These are phyloP conservation scores for Epiblema foenella DNA, from an alignment of 2,888 invertebrate species.

Conservation along the genomic window DNA sequence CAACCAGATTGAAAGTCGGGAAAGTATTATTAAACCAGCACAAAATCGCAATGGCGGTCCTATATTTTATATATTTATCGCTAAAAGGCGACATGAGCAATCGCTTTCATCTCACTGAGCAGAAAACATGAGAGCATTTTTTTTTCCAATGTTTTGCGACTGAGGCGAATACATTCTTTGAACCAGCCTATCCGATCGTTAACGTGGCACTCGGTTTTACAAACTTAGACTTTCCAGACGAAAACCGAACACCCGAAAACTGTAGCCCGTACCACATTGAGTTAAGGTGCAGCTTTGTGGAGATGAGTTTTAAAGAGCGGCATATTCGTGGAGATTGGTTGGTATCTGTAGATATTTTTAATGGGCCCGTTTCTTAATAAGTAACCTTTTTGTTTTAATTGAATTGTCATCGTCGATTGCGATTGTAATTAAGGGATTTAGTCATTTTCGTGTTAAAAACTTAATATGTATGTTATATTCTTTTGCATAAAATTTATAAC, in stretches of 20 bases:
- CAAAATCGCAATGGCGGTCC: not conserved
- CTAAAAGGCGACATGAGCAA: conserved; percentile 53
- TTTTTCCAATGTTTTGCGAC: conserved; percentile 63
- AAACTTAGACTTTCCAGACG: conserved; percentile 21
- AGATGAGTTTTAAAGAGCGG: not conserved
- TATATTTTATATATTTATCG: conserved; percentile 31
- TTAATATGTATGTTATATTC: not conserved
- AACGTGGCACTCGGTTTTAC: conserved; percentile 51
- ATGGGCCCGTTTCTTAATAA: conserved; percentile 38
- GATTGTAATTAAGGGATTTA: not conserved
- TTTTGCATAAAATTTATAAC: not conserved
- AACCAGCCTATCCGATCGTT: conserved; percentile 67
- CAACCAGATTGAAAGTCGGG: too few relatives aligned
- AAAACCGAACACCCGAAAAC: conserved; percentile 8
- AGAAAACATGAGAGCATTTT: conserved; percentile 57
- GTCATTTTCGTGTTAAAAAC: not conserved
- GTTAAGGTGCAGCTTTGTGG: conserved; percentile 6
- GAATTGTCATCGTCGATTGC: conserved; percentile 21
- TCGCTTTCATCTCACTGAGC: conserved; percentile 57
- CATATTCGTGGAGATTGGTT: not conserved
- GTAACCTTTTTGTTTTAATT: conserved; percentile 35
- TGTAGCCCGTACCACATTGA: not conserved
- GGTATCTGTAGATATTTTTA: conserved; percentile 40
- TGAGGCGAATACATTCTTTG: conserved; percentile 62
- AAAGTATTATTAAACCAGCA: too few relatives aligned